These are phyloP conservation scores for Zaprionus kolodkinae DNA, from an alignment of 1,140 invertebrate species.

Conservation along the genomic window DNA sequence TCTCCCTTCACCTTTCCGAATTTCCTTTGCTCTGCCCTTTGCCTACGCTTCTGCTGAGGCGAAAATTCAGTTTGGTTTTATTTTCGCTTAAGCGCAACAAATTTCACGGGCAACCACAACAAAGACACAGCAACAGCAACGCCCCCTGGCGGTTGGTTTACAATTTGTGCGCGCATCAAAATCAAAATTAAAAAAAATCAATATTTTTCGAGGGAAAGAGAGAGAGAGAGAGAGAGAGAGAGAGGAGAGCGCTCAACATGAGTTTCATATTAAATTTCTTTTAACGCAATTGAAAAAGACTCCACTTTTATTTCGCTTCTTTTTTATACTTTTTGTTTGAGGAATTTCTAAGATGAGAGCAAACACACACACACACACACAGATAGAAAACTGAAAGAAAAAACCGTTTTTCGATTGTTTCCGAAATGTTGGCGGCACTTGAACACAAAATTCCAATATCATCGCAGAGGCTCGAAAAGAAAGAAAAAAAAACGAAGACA, in stretches of 20 bases:
- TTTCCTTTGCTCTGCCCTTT: background rate
- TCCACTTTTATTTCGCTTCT: slow-evolving; percentile 32
- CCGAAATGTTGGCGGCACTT: slow-evolving; percentile 46
- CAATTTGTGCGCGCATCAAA: slow-evolving; percentile 33
- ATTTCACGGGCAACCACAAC: slow-evolving; percentile 43
- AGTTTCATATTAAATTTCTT: slow-evolving; percentile 52
- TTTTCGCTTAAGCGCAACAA: slow-evolving; percentile 13
- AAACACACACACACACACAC: background rate
- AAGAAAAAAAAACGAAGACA: background rate
- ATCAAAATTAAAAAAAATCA: slow-evolving; percentile 50
- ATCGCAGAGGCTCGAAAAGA: background rate
- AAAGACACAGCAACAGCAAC: slow-evolving; percentile 15
- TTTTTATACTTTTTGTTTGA: background rate
- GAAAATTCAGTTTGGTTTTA: slow-evolving; percentile 17
- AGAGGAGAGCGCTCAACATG: slow-evolving; percentile 7
- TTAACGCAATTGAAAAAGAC: slow-evolving; percentile 36
- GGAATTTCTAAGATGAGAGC: slow-evolving; percentile 34
- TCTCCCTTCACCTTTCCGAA: background rate
- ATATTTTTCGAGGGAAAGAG: slow-evolving; percentile 11
- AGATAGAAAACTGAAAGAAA: slow-evolving; percentile 11
- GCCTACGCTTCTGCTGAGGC: background rate
- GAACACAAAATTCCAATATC: slow-evolving; percentile 54
- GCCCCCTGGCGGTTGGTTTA: slow-evolving; percentile 16
- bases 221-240: too few relatives aligned
- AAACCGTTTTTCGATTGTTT: slow-evolving; percentile 46